phyloP scores from a whole-genome alignment of 2,888 invertebrate species.

The Saturnia pavonia region DNA sequence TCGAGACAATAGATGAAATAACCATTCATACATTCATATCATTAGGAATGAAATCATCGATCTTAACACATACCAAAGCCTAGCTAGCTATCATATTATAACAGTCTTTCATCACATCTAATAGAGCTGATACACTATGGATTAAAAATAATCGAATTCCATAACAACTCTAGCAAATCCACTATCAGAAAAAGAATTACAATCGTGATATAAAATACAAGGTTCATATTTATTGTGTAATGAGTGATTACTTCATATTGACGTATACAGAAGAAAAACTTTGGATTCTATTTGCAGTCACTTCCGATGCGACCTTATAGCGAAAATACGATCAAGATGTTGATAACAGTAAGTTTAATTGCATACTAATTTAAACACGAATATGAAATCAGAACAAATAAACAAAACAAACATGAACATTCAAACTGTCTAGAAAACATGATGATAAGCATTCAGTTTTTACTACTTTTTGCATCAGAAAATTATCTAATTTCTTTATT shows the following conservation, averaged over 20 bases:
- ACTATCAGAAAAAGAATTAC: too few relatives aligned
- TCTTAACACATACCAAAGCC: slow-evolving; percentile 14
- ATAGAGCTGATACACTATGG: neutral
- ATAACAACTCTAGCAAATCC: too few relatives aligned
- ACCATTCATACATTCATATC: slow-evolving; percentile 43
- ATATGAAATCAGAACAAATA: neutral
- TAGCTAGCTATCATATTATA: slow-evolving; percentile 1
- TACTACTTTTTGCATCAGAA: too few relatives aligned
- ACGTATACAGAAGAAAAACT: neutral
- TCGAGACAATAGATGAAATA: slow-evolving; percentile 46
- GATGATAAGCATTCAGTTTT: too few relatives aligned
- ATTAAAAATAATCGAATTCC: neutral
- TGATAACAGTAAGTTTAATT: neutral
- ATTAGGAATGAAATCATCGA: slow-evolving; percentile 38
- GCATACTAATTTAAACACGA: neutral
- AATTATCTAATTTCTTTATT: too few relatives aligned
- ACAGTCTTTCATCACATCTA: slow-evolving; percentile 10
- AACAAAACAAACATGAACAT: neutral
- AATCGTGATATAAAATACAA: neutral
- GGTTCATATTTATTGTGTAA: neutral
- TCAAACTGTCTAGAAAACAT: neutral
- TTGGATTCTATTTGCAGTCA: neutral
- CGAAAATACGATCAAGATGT: neutral
- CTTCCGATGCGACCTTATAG: neutral
- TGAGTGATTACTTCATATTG: neutral